A percentile compares a stretch with the other conserved stretches of the same genome.
These are phyloP conservation scores for Noctua pronuba DNA, from an alignment of 2,888 invertebrate genomes.

Conservation along the genomic window DNA sequence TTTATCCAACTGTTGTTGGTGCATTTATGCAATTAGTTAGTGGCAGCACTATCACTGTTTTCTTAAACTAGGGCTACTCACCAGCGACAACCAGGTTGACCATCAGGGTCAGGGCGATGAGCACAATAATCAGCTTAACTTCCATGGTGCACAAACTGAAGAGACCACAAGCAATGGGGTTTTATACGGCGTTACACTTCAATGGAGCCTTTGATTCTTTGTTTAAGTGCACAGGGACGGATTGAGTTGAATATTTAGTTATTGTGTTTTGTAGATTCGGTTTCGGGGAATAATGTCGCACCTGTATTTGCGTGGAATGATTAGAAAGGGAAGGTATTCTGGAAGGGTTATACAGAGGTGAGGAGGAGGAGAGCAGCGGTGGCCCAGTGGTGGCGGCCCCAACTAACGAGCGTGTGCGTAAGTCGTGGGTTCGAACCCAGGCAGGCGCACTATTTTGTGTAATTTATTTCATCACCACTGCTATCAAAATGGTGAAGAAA, in stretches of 20 bases:
- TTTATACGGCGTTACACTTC: slow-evolving; percentile 80
- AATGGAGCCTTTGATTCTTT: slow-evolving; percentile 74
- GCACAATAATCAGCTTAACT: slow-evolving; percentile 69
- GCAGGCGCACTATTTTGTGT: too few species aligned
- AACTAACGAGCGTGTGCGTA: too few species aligned
- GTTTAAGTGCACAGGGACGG: slow-evolving; percentile 70
- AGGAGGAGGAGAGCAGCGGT: too few species aligned
- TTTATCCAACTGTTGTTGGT: neutral
- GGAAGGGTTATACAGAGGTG: neutral
- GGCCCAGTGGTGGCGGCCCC: too few species aligned
- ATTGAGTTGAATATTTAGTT: slow-evolving; percentile 53
- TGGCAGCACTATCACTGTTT: neutral
- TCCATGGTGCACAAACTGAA: slow-evolving; percentile 72
- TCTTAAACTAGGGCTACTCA: slow-evolving; percentile 67
- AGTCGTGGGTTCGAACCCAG: too few species aligned
- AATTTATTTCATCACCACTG: too few species aligned
- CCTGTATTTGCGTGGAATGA: neutral
- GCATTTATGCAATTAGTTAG: neutral
- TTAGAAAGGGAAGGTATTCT: neutral
- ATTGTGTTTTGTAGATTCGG: neutral
- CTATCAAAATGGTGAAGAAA: too few species aligned
- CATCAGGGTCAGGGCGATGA: slow-evolving; percentile 66
- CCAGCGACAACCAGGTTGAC: slow-evolving; percentile 74
- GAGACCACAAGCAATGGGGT: slow-evolving; percentile 36
- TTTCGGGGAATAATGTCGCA: neutral